Evolutionary conservation across 37 sponge, comb jelly and placozoan genomes (phyloP).

Genomic region (Cladorhizidae sp.): DNA sequence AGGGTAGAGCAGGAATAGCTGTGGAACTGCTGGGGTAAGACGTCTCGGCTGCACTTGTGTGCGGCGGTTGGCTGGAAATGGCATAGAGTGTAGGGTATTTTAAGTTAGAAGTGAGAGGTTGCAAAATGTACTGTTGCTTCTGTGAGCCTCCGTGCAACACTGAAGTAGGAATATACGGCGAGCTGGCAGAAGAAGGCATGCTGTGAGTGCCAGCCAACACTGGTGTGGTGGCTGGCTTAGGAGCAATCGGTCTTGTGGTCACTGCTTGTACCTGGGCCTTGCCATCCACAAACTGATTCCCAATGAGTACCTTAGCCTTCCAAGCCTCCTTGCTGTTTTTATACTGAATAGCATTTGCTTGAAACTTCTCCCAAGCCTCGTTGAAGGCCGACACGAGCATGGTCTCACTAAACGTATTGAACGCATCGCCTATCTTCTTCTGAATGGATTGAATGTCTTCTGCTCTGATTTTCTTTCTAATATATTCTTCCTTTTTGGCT

Average conservation of each 20-base stretch:
- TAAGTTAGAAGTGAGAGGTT: too few species aligned
- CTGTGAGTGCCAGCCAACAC: background rate
- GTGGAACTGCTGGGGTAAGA: too few species aligned
- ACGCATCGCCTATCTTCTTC: slow-evolving; percentile 38
- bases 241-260: slow-evolving; percentile 3
- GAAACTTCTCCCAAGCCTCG: slow-evolving; percentile 63
- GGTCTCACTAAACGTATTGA: slow-evolving; percentile 19
- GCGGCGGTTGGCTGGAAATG: too few species aligned
- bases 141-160: too few species aligned
- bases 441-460: slow-evolving; percentile 24
- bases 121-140: too few species aligned
- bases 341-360: slow-evolving; percentile 46
- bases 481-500: background rate
- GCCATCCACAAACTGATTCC: background rate
- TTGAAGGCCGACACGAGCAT: slow-evolving; percentile 57
- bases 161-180: too few species aligned
- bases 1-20: too few species aligned
- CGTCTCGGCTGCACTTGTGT: too few species aligned
- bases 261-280: background rate
- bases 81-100: too few species aligned
- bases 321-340: too few species aligned
- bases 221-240: slow-evolving; percentile 10
- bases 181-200: too few species aligned
- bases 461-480: too few species aligned
- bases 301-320: background rate